A percentile compares a stretch with the other conserved stretches of the same genome.
Evolutionary conservation across 2,797 vertebrate genomes (phyloP).

Genomic region (Chiroxiphia lanceolata): DNA sequence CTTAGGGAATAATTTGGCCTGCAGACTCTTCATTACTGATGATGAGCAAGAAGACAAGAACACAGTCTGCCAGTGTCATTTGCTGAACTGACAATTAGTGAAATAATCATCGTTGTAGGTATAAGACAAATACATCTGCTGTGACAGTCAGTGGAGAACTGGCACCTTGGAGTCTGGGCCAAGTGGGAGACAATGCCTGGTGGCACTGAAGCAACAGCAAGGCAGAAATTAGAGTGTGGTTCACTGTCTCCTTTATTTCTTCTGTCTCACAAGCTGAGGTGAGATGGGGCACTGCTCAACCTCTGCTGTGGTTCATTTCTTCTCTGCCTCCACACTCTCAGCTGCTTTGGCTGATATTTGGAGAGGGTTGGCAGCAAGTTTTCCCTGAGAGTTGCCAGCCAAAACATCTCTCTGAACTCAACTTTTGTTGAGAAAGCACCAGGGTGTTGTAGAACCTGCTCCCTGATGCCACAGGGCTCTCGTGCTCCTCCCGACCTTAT

Average conservation of each 20-base stretch:
- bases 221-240: not conserved
- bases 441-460: not conserved
- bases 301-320: not conserved
- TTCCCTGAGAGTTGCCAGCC: not conserved
- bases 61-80: not conserved
- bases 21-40: conserved; percentile 6
- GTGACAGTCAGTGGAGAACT: not conserved
- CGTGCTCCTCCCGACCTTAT: not conserved
- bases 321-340: not conserved
- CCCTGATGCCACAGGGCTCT: not conserved
- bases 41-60: not conserved
- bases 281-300: not conserved
- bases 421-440: not conserved
- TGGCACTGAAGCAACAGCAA: not conserved
- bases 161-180: not conserved
- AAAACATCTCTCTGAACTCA: not conserved
- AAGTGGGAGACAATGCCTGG: not conserved
- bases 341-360: not conserved
- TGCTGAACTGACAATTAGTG: conserved; percentile 16
- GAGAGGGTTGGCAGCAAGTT: not conserved
- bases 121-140: not conserved
- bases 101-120: not conserved
- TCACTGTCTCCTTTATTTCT: not conserved
- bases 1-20: conserved; percentile 19
- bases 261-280: not conserved